These are phyloP conservation scores for Sigmodon hispidus DNA, from an alignment of 2,113 vertebrate genomes.

Conservation along the genomic window DNA sequence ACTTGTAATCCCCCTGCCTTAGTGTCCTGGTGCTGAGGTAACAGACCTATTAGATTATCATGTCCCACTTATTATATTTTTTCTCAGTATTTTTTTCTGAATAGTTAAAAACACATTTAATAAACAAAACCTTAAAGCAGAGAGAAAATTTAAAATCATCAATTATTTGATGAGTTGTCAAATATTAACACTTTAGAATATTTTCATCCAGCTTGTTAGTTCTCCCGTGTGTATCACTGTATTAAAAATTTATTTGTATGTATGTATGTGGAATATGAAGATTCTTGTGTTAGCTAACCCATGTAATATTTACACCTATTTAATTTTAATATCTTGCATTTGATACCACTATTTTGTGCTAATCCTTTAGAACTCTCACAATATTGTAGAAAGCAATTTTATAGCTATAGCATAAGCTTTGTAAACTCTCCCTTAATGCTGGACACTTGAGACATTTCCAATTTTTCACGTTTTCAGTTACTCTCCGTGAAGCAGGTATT, in stretches of 20 bases:
- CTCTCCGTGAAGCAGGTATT: background rate
- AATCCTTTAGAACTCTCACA: slow-evolving; percentile 34
- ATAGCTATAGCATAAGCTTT: background rate
- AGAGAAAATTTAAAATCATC: slow-evolving; percentile 36
- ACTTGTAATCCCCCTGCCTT: background rate
- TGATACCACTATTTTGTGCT: background rate
- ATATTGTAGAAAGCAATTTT: background rate
- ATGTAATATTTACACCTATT: background rate
- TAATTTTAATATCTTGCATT: background rate
- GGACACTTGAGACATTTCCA: background rate
- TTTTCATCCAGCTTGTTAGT: background rate
- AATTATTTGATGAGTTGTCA: background rate
- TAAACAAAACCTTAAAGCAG: background rate
- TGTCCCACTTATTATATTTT: background rate
- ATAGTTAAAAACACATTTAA: slow-evolving; percentile 22
- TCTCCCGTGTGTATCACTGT: background rate
- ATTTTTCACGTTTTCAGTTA: slow-evolving; percentile 8
- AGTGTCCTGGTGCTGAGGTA: background rate
- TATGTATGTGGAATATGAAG: background rate
- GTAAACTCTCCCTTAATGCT: slow-evolving; percentile 34
- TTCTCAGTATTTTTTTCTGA: slow-evolving; percentile 8
- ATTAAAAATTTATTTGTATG: background rate
- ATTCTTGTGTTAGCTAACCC: background rate
- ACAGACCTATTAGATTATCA: too few species aligned
- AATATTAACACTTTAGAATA: slow-evolving; percentile 31